A percentile compares a stretch with the other conserved stretches of the same genome.
Evolutionary conservation across 2,888 invertebrate genomes (phyloP).

Genomic region (Stictocephala bisonia): DNA sequence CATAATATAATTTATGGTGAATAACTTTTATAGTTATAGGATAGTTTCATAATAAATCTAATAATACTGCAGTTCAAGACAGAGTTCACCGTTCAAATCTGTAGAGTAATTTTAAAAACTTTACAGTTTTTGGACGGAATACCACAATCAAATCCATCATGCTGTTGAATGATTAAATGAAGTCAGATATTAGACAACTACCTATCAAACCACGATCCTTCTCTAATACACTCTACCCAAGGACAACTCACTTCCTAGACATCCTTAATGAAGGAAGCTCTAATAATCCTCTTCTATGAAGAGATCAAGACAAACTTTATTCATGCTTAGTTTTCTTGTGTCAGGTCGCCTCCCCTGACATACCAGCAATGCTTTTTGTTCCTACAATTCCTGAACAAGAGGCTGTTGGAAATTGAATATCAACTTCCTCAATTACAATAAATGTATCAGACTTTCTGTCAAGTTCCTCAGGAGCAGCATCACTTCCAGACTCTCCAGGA

Average conservation of each 20-base stretch:
- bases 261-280: conserved; percentile 10
- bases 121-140: too few species aligned
- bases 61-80: too few species aligned
- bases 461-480: conserved; percentile 4
- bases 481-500: conserved; percentile 11
- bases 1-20: too few species aligned
- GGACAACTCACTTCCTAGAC: not conserved
- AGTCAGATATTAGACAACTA: too few species aligned
- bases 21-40: too few species aligned
- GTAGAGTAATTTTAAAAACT: too few species aligned
- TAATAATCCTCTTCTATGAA: not conserved
- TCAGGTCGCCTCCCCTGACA: conserved; percentile 58
- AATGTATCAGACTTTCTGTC: conserved; percentile 28
- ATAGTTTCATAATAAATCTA: too few species aligned
- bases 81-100: too few species aligned
- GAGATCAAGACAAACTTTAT: not conserved
- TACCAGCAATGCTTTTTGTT: conserved; percentile 59
- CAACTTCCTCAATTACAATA: conserved; percentile 35
- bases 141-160: too few species aligned
- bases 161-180: too few species aligned
- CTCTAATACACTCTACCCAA: not conserved
- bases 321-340: not conserved
- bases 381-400: conserved; percentile 57
- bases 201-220: too few species aligned
- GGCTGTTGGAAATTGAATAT: conserved; percentile 26